phyloP scores from a whole-genome alignment of 2,113 vertebrate species.

The Zeus faber region DNA sequence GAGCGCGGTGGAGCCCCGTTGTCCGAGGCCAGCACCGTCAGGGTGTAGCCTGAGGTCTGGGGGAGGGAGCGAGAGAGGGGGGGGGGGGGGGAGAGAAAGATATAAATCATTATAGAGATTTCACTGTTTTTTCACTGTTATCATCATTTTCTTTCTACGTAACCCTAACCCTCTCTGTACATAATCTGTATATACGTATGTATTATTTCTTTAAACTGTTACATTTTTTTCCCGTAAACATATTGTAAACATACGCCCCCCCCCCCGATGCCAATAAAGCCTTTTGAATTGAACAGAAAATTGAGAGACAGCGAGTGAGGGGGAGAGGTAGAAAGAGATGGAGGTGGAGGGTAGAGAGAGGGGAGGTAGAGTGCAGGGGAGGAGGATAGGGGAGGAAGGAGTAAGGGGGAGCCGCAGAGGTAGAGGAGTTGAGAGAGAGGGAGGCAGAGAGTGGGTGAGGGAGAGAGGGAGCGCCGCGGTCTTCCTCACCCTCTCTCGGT shows the following conservation, averaged over 20 bases:
- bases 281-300: no score
- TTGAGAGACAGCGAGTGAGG: no score
- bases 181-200: no score
- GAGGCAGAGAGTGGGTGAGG: neutral
- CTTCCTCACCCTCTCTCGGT: conserved; percentile 86
- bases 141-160: no score
- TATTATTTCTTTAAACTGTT: no score
- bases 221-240: no score
- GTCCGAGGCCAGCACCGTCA: conserved; percentile 87
- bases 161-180: no score
- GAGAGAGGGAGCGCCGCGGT: neutral
- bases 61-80: neutral
- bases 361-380: no score
- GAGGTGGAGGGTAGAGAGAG: neutral
- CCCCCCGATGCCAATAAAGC: no score
- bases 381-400: neutral
- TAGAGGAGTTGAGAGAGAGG: neutral
- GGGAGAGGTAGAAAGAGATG: neutral
- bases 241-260: no score
- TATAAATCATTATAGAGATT: no score
- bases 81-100: neutral
- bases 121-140: no score
- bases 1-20: conserved; percentile 80
- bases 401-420: neutral
- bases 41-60: conserved; percentile 92